Conservation (phyloP, 2,888 invertebrate genomes). For the Exephanes ischioxanthus region DNA sequence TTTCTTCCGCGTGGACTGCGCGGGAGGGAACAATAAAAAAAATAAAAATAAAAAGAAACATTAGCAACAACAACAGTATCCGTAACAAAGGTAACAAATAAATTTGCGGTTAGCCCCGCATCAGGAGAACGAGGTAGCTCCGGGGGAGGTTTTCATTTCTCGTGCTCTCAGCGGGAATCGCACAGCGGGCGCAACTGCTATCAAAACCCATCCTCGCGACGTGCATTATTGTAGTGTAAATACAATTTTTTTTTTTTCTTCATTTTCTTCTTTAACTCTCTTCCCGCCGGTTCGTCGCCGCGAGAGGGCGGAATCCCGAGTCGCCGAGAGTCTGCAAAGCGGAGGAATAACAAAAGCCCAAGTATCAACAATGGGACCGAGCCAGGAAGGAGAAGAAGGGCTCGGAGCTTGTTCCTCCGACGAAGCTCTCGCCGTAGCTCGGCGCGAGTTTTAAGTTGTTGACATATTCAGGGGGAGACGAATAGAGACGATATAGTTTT, state of each 20-base stretch:
- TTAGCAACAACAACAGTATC: background rate
- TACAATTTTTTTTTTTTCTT: conserved; percentile 26
- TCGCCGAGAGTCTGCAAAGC: conserved; percentile 26
- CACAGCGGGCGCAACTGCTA: conserved; percentile 24
- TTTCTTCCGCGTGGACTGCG: conserved; percentile 43
- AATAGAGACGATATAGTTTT: conserved; percentile 37
- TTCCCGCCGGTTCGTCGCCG: conserved; percentile 4
- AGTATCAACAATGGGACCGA: conserved; percentile 65
- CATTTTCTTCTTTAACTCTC: background rate
- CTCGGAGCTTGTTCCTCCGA: background rate
- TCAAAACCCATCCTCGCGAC: conserved; percentile 8
- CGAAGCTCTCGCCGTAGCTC: background rate
- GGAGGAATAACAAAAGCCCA: conserved; percentile 64
- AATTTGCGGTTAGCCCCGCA: conserved; percentile 52
- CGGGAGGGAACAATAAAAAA: conserved; percentile 6
- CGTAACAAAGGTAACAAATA: conserved; percentile 39
- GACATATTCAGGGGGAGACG: conserved; percentile 39
- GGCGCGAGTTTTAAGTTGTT: conserved; percentile 45
- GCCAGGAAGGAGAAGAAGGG: conserved; percentile 40
- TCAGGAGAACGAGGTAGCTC: conserved; percentile 25
- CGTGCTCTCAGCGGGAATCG: conserved; percentile 29
- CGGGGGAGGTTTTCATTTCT: conserved; percentile 32
- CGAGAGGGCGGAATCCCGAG: background rate
- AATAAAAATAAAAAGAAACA: background rate
- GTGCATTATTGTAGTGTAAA: conserved; percentile 36